phyloP scores from a whole-genome alignment of 2,888 invertebrate species.

The Diaphora mendica region DNA sequence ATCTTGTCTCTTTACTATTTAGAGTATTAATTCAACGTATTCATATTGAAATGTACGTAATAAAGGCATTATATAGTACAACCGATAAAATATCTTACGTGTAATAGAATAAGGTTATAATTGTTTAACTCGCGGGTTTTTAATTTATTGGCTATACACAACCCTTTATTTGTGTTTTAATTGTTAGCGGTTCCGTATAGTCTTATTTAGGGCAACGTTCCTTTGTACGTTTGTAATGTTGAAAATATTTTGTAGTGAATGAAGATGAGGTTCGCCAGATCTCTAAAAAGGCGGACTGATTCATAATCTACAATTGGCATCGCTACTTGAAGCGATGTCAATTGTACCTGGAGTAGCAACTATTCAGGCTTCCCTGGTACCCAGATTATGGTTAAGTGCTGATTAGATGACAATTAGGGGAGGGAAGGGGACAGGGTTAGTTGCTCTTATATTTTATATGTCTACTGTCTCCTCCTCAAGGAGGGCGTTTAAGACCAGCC shows the following conservation, averaged over 20 bases:
- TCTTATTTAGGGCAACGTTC: not conserved
- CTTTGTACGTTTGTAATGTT: not conserved
- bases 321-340: too few species aligned
- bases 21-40: constrained; percentile 19
- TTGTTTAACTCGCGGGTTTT: constrained; percentile 10
- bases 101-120: not conserved
- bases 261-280: not conserved
- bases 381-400: too few species aligned
- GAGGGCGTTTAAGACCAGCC: too few species aligned
- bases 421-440: too few species aligned
- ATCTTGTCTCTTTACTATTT: constrained; percentile 9
- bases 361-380: not conserved
- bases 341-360: not conserved
- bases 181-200: constrained; percentile 18
- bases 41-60: constrained; percentile 28
- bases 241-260: not conserved
- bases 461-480: too few species aligned
- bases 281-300: too few species aligned
- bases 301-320: too few species aligned
- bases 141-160: constrained; percentile 22
- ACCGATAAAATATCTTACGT: not conserved
- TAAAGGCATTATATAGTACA: constrained; percentile 1
- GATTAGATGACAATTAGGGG: too few species aligned
- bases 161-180: constrained; percentile 22
- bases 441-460: too few species aligned